Evolutionary conservation across 2,888 invertebrate genomes (phyloP).

Genomic region (Falcaria lacertinaria): DNA sequence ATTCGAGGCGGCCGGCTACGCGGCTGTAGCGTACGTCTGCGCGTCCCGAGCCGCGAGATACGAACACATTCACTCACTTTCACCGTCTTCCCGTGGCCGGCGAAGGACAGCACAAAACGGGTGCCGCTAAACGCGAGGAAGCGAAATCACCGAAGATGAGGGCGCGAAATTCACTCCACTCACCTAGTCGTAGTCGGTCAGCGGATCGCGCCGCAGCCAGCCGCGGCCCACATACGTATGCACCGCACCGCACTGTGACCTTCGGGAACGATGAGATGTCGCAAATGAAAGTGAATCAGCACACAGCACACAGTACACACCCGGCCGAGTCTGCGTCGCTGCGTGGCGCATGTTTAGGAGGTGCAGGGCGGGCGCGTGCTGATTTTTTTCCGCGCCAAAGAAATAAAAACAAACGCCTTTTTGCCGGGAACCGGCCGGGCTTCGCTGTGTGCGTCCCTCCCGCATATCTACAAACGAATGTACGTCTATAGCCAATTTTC

Average conservation of each 20-base stretch:
- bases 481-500: too few relatives aligned
- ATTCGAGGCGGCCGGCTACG: slow-evolving; percentile 33
- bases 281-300: slow-evolving; percentile 80
- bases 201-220: slow-evolving; percentile 65
- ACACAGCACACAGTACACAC: slow-evolving; percentile 74
- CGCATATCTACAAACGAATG: slow-evolving; percentile 3
- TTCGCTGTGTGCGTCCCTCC: slow-evolving; percentile 26
- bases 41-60: slow-evolving; percentile 45
- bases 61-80: slow-evolving; percentile 53
- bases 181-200: slow-evolving; percentile 65
- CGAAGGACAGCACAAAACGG: slow-evolving; percentile 66
- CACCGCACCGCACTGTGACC: slow-evolving; percentile 65
- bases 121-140: slow-evolving; percentile 66
- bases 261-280: slow-evolving; percentile 77
- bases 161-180: slow-evolving; percentile 65
- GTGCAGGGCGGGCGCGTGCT: slow-evolving; percentile 78
- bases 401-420: slow-evolving; percentile 79
- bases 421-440: slow-evolving; percentile 62
- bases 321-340: slow-evolving; percentile 76
- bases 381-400: slow-evolving; percentile 75
- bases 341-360: slow-evolving; percentile 80
- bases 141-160: slow-evolving; percentile 53
- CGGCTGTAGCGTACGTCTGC: slow-evolving; percentile 41
- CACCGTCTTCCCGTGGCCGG: slow-evolving; percentile 49
- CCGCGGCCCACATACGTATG: slow-evolving; percentile 25